phyloP scores from a whole-genome alignment of 2,797 vertebrate genomes.

The Urophycis tenuis region DNA sequence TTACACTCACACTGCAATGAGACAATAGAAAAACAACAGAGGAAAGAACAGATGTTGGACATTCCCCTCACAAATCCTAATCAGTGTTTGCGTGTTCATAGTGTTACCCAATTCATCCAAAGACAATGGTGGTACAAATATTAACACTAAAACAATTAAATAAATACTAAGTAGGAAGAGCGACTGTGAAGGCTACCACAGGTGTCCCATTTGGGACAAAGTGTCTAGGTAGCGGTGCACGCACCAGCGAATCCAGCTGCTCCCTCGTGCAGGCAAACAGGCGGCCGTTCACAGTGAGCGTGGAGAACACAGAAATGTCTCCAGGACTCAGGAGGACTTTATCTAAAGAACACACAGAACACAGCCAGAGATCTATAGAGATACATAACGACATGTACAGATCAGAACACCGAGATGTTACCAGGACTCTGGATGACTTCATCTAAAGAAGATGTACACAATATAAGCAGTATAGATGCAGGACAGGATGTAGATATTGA shows the following conservation, averaged over 20 bases:
- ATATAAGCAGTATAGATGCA: conserved; percentile 10
- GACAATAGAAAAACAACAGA: too few relatives aligned
- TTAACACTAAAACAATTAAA: too few relatives aligned
- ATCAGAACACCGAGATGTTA: conserved; percentile 89
- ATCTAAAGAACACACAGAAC: neutral
- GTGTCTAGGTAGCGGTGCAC: conserved; percentile 39
- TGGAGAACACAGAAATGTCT: conserved; percentile 93
- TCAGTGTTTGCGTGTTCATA: too few relatives aligned
- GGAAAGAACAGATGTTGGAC: too few relatives aligned
- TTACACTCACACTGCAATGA: too few relatives aligned
- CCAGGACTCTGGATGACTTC: conserved; percentile 89
- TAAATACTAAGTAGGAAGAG: too few relatives aligned
- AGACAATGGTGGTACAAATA: too few relatives aligned
- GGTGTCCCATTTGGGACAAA: neutral
- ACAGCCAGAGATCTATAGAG: neutral
- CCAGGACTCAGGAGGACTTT: conserved; percentile 78
- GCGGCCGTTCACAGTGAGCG: conserved; percentile 87
- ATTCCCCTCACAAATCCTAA: too few relatives aligned
- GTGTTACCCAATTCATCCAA: too few relatives aligned
- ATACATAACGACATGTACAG: neutral
- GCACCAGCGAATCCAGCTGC: conserved; percentile 89
- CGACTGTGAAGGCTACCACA: too few relatives aligned
- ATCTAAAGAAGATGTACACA: conserved; percentile 73
- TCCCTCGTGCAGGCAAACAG: conserved; percentile 89
- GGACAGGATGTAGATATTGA: neutral